Evolutionary conservation across 2,113 vertebrate species (phyloP).

Genomic region (Aptenodytes forsteri): DNA sequence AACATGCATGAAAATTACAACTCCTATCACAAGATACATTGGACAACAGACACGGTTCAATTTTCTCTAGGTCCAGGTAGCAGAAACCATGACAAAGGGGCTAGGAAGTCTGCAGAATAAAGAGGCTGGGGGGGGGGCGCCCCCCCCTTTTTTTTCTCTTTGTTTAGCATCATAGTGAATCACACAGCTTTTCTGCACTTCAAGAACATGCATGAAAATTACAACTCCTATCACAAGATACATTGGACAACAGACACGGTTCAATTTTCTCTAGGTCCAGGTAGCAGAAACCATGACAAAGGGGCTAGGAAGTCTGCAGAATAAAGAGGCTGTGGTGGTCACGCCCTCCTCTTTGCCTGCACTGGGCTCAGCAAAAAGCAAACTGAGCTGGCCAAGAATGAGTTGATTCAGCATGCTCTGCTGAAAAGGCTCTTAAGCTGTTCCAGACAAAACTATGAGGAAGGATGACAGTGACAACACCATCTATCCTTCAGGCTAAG

Average conservation of each 20-base stretch:
- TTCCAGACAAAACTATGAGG: constrained; percentile 62
- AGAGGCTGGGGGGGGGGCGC: too few species aligned
- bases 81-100: not conserved
- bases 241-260: not conserved
- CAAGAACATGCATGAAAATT: not conserved
- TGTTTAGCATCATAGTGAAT: not conserved
- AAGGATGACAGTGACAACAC: constrained; percentile 36
- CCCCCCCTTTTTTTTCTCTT: too few species aligned
- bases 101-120: not conserved
- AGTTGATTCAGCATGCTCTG: constrained; percentile 59
- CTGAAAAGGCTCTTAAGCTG: constrained; percentile 64
- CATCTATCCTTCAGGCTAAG: constrained; percentile 47
- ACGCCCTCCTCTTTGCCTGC: constrained; percentile 14
- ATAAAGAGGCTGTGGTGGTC: not conserved
- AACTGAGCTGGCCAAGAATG: constrained; percentile 47
- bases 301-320: not conserved
- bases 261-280: not conserved
- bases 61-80: not conserved
- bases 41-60: not conserved
- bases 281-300: not conserved
- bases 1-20: not conserved
- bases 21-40: not conserved
- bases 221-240: not conserved
- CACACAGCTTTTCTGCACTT: not conserved
- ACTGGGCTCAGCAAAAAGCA: constrained; percentile 44